phyloP scores from a whole-genome alignment of 2,888 invertebrate species.

The Agrotis clavis region DNA sequence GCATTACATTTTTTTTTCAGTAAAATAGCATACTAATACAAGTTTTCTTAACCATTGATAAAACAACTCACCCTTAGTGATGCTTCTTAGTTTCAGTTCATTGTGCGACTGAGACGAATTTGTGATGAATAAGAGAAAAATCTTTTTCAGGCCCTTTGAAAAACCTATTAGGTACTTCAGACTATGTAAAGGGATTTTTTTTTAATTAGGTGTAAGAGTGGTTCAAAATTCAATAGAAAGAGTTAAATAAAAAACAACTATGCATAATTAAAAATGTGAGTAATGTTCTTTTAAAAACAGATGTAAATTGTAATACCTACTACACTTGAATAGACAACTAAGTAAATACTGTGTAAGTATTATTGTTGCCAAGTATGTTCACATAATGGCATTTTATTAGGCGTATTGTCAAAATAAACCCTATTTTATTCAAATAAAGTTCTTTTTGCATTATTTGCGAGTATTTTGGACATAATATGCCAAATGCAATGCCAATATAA shows the following conservation, averaged over 20 bases:
- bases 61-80: too few species aligned
- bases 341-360: slow-evolving; percentile 26
- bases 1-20: too few species aligned
- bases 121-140: too few species aligned
- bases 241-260: not conserved
- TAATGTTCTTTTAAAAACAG: not conserved
- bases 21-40: too few species aligned
- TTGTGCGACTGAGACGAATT: too few species aligned
- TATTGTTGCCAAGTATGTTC: slow-evolving; percentile 24
- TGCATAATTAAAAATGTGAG: slow-evolving; percentile 28
- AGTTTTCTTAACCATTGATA: too few species aligned
- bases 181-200: too few species aligned
- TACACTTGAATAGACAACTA: slow-evolving; percentile 9
- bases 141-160: not conserved
- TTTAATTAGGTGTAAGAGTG: not conserved
- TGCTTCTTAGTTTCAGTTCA: too few species aligned
- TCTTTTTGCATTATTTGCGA: not conserved
- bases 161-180: not conserved
- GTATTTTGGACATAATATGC: not conserved
- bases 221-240: slow-evolving; percentile 6
- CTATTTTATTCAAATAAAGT: not conserved
- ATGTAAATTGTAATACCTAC: slow-evolving; percentile 9
- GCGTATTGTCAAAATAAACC: slow-evolving; percentile 4
- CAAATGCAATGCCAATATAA: slow-evolving; percentile 12
- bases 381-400: slow-evolving; percentile 6